A percentile compares a stretch with the other conserved stretches of the same genome.
Evolutionary conservation across 2,797 vertebrate species (phyloP).

Genomic region (Myotis planiceps): DNA sequence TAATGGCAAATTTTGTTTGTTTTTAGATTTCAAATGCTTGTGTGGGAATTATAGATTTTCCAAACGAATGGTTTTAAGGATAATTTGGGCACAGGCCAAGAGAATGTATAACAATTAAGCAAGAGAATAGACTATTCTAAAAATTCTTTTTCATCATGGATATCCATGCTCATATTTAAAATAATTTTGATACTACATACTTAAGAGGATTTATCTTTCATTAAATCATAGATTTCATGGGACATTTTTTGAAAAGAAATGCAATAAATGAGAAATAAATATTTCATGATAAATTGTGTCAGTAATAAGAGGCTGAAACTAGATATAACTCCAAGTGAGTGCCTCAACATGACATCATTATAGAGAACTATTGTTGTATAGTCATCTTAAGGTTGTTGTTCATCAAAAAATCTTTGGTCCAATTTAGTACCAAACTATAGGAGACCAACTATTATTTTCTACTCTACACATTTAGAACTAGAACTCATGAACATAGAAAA

Average conservation of each 20-base stretch:
- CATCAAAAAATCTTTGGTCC: neutral
- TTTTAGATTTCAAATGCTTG: neutral
- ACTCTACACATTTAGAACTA: neutral
- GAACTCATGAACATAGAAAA: neutral
- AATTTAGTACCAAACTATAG: neutral
- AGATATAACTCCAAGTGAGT: neutral
- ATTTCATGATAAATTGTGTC: neutral
- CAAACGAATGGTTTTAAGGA: neutral
- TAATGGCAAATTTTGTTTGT: neutral
- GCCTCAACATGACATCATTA: neutral
- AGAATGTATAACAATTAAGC: neutral
- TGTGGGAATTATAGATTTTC: conserved; percentile 6
- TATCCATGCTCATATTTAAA: neutral
- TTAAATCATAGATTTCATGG: neutral
- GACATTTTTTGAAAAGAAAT: neutral
- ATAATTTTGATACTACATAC: neutral
- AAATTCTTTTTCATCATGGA: neutral
- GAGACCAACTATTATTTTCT: neutral
- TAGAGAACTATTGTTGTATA: neutral
- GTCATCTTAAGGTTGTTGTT: neutral
- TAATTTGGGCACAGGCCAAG: conserved; percentile 3
- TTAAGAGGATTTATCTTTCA: conserved; percentile 1
- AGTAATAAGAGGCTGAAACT: neutral
- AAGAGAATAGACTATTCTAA: neutral
- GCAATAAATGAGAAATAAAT: neutral